Conservation (phyloP, 2,888 invertebrate genomes). For the Schrankia costaestrigalis region DNA sequence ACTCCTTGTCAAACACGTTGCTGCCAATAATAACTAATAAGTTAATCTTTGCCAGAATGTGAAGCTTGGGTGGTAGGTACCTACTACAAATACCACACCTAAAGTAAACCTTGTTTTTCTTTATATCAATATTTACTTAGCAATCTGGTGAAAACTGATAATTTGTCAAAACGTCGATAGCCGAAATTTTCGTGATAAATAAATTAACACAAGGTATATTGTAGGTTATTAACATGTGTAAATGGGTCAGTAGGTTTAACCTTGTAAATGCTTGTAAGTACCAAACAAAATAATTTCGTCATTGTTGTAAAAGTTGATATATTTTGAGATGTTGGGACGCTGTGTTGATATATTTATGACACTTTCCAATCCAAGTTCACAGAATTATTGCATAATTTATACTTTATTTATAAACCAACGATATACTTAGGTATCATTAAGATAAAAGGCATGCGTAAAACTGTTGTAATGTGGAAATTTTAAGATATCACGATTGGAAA, state of each 20-base stretch:
- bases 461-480: neutral
- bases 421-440: neutral
- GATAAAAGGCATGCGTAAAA: constrained; percentile 1
- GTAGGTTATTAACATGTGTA: constrained; percentile 15
- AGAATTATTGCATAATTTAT: constrained; percentile 10
- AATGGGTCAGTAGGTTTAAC: constrained; percentile 15
- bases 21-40: too few relatives aligned
- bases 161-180: neutral
- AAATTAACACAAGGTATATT: constrained; percentile 5
- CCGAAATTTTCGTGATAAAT: constrained; percentile 1
- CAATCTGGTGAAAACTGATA: neutral
- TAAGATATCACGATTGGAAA: neutral
- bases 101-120: too few relatives aligned
- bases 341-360: constrained; percentile 4
- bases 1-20: too few relatives aligned
- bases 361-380: constrained; percentile 7
- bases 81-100: too few relatives aligned
- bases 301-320: constrained; percentile 17
- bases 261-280: neutral
- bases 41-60: too few relatives aligned
- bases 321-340: constrained; percentile 24
- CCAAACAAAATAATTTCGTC: too few relatives aligned
- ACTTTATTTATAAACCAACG: neutral
- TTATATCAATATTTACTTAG: too few relatives aligned
- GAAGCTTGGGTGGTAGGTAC: too few relatives aligned